Conservation (phyloP, 2,888 invertebrate species). For the Eristalinus aeneus region DNA sequence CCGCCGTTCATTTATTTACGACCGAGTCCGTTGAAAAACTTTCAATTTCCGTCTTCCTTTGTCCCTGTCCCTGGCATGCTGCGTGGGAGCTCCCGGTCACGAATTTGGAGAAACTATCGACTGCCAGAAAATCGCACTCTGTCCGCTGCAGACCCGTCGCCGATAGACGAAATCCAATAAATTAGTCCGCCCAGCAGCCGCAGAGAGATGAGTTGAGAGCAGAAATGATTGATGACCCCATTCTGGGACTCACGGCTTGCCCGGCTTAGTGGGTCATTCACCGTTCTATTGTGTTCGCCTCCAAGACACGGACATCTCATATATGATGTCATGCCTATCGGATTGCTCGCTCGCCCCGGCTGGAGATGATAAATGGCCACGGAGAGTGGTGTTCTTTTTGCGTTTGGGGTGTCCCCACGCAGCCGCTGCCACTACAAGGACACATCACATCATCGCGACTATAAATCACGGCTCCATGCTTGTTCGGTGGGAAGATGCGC, state of each 20-base stretch:
- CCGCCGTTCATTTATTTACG: constrained; percentile 7
- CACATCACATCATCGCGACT: constrained; percentile 57
- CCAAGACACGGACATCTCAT: constrained; percentile 48
- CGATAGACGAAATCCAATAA: constrained; percentile 39
- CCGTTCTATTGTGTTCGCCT: constrained; percentile 47
- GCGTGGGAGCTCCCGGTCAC: constrained; percentile 30
- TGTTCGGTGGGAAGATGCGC: constrained; percentile 7
- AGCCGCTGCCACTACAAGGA: constrained; percentile 46
- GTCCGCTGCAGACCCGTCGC: constrained; percentile 2
- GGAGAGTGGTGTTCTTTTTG: constrained; percentile 25
- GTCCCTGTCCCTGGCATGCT: constrained; percentile 26
- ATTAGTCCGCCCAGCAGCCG: constrained; percentile 40
- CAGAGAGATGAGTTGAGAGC: constrained; percentile 30
- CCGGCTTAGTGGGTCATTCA: constrained; percentile 57
- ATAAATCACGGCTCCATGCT: constrained; percentile 46
- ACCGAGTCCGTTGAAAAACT: constrained; percentile 39
- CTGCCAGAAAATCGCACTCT: constrained; percentile 47
- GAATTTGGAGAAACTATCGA: constrained; percentile 35
- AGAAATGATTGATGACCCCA: constrained; percentile 62
- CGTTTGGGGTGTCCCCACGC: neutral
- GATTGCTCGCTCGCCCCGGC: constrained; percentile 18
- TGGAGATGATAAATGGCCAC: constrained; percentile 58
- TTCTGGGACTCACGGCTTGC: constrained; percentile 24
- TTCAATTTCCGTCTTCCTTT: constrained; percentile 60
- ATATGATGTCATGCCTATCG: constrained; percentile 64